Percentiles rank a stretch among this genome's conserved stretches.
phyloP scores from a whole-genome alignment of 2,113 vertebrate species.

The Caracal caracal region DNA sequence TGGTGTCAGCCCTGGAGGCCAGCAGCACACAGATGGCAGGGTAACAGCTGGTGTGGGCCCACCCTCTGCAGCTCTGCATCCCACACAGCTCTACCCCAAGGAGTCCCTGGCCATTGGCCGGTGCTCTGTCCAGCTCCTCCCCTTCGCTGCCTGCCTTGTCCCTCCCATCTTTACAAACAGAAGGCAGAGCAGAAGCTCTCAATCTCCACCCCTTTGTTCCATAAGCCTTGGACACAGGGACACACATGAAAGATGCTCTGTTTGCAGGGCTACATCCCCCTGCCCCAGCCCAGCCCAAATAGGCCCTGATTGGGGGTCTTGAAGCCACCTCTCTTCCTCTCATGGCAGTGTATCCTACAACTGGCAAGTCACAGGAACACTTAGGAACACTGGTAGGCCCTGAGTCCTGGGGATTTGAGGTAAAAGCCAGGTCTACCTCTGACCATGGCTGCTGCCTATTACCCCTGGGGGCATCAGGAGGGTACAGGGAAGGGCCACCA shows the following conservation, averaged over 20 bases:
- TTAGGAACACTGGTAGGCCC: not conserved
- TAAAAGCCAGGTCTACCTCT: not conserved
- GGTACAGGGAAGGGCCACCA: not conserved
- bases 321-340: not conserved
- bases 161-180: not conserved
- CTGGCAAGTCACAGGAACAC: not conserved
- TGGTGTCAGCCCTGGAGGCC: fast-evolving
- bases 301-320: not conserved
- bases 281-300: not conserved
- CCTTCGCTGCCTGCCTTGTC: not conserved
- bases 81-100: not conserved
- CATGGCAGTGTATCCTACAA: not conserved
- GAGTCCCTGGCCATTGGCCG: not conserved
- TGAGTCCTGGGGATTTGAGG: not conserved
- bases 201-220: not conserved
- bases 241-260: not conserved
- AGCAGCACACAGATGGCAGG: fast-evolving
- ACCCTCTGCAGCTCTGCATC: not conserved
- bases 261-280: not conserved
- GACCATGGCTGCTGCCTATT: not conserved
- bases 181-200: not conserved
- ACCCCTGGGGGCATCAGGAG: not conserved
- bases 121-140: not conserved
- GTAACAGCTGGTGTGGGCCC: fast-evolving
- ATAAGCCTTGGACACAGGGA: not conserved